Base-by-base conservation (phyloP, 1,140 invertebrate genomes). In the Trichomalopsis sarcophagae region DNA sequence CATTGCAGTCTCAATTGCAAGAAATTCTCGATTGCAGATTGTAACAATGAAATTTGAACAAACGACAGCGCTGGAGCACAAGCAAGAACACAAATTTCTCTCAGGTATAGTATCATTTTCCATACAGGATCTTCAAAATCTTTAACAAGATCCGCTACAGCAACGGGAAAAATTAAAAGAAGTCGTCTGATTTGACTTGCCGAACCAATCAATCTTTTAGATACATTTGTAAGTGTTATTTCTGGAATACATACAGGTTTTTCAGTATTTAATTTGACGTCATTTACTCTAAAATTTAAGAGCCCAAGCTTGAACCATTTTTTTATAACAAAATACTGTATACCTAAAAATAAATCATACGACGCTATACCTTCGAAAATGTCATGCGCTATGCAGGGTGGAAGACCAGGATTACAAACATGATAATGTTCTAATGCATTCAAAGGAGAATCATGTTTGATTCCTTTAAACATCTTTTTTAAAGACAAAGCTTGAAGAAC, bases 371-470 rank as follows among this genome's bases (percentile, higher is more conserved):
- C 86, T 27, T 87, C 88, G 21, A 80, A 84, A 33, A 66, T n/a
- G 79, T 85, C 77, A 73, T 85, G 84, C 30, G 78, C 78, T 21
- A 82, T 30, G n/a, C 79, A 86, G 17, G 80, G 79, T 2, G 84
- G 55, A 6, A 86, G 66, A 21, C 80, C 80, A 13, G 79, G 84
- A 5, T 82, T 82, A 21, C 87, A 87, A 62, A 86, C 86, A 78
- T 88, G 82, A 86, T 77, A 88, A 85, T 83, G 68, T 71, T 87
- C 30, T 33, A 87, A 80, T 47, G 83, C 6, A 62, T 88, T 88
- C 9, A 87, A 82, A 69, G 75, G 27, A 76, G 86, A 88, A 74
- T 79, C 21, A 40, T 62, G 17, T 84, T 86, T 85, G 23, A 87
- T 40, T 40, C 88, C 84, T 74, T 86, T 66, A 23, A 80, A 7